Conservation (phyloP, 2,888 invertebrate genomes). For the Stomorhina lunata region DNA sequence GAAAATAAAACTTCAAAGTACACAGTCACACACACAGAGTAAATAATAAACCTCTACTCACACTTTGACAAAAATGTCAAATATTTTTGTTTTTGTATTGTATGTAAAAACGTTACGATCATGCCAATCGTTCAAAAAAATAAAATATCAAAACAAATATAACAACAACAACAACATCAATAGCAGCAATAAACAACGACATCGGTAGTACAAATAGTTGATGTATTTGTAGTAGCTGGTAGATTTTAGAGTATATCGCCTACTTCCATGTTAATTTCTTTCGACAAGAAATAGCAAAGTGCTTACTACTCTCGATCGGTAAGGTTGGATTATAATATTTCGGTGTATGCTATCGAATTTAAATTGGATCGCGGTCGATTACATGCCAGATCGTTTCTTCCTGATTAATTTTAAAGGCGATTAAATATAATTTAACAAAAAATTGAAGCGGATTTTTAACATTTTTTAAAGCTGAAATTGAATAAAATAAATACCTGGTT, state of each 20-base stretch:
- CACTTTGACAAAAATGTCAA: constrained; percentile 27
- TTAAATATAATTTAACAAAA: background rate
- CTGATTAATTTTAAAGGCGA: background rate
- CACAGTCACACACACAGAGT: background rate
- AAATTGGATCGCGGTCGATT: too few species aligned
- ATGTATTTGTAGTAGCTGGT: constrained; percentile 14
- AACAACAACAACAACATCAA: constrained; percentile 24
- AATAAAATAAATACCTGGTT: background rate
- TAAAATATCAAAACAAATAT: constrained; percentile 17
- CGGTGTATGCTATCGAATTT: too few species aligned
- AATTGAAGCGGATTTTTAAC: too few species aligned
- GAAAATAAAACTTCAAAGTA: constrained; percentile 14
- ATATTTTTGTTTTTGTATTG: background rate
- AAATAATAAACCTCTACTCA: background rate
- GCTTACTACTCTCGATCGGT: constrained; percentile 68
- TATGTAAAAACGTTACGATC: constrained; percentile 51
- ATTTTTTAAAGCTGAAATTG: too few species aligned
- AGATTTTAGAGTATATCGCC: constrained; percentile 45
- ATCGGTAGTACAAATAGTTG: background rate
- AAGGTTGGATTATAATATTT: constrained; percentile 65
- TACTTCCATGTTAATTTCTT: constrained; percentile 61
- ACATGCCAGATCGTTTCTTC: too few species aligned
- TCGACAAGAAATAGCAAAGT: constrained; percentile 68
- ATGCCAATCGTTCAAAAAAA: constrained; percentile 29
- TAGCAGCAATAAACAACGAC: constrained; percentile 29